Conservation (phyloP, 35 echinoderm and acorn worm species). For the Apostichopus japonicus region DNA sequence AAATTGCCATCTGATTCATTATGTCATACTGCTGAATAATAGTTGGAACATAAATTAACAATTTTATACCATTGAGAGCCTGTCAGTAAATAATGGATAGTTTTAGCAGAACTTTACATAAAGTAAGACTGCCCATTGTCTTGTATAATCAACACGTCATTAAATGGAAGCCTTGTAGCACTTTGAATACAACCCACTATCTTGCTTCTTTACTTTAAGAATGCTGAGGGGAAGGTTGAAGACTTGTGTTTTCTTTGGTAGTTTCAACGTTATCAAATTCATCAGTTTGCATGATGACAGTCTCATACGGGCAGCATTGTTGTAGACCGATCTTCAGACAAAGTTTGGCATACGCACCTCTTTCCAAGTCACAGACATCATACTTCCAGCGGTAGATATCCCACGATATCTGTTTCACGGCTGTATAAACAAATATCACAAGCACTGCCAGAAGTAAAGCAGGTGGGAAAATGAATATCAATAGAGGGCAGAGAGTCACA, state of each 20-base stretch:
- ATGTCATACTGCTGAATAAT: too few species aligned
- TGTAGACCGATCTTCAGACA: slow-evolving; percentile 66
- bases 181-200: too few species aligned
- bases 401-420: slow-evolving; percentile 70
- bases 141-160: too few species aligned
- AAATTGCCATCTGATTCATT: too few species aligned
- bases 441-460: slow-evolving; percentile 54
- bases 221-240: slow-evolving; percentile 51
- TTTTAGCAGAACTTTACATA: too few species aligned
- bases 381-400: slow-evolving; percentile 58
- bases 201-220: too few species aligned
- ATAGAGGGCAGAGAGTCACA: slow-evolving; percentile 70
- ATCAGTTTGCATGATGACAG: slow-evolving; percentile 68
- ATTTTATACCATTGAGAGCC: too few species aligned
- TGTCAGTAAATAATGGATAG: too few species aligned
- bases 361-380: slow-evolving; percentile 70
- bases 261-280: slow-evolving; percentile 67
- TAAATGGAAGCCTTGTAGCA: too few species aligned
- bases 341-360: slow-evolving; percentile 79
- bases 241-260: slow-evolving; percentile 65
- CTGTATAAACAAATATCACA: slow-evolving; percentile 54
- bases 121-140: too few species aligned
- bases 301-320: slow-evolving; percentile 82
- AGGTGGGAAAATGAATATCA: slow-evolving; percentile 73
- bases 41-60: too few species aligned